A percentile compares a stretch with the other conserved stretches of the same genome.
These are phyloP conservation scores for Halichoeres trimaculatus DNA, from an alignment of 2,113 vertebrate species.

Conservation along the genomic window DNA sequence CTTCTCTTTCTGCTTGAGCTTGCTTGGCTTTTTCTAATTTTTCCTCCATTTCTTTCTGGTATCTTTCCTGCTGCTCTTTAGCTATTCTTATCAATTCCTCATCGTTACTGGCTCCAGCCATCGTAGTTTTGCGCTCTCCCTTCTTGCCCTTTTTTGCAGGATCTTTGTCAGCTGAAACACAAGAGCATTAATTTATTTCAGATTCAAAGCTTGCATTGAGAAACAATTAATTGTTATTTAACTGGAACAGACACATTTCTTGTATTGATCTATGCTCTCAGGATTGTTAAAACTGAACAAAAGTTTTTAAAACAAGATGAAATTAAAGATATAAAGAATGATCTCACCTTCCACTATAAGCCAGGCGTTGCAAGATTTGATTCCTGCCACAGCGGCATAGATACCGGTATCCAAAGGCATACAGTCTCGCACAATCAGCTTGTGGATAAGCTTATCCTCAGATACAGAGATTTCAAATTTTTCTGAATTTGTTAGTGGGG, in stretches of 20 bases:
- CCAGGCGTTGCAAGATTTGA: conserved; percentile 88
- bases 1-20: conserved; percentile 69
- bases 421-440: conserved; percentile 82
- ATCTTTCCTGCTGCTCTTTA: conserved; percentile 76
- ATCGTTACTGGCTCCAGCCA: conserved; percentile 64
- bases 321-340: background rate
- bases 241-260: background rate
- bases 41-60: conserved; percentile 75
- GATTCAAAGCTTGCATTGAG: background rate
- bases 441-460: conserved; percentile 88
- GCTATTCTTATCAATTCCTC: conserved; percentile 76
- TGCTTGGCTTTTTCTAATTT: conserved; percentile 67
- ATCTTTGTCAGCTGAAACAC: conserved; percentile 74
- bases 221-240: conserved; percentile 7
- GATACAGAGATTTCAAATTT: conserved; percentile 83
- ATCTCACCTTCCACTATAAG: conserved; percentile 89
- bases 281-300: background rate
- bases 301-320: background rate
- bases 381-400: conserved; percentile 85
- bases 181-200: background rate
- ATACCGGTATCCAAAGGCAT: conserved; percentile 85
- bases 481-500: conserved; percentile 66
- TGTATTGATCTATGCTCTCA: background rate
- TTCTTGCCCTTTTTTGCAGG: conserved; percentile 73
- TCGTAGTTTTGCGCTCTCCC: conserved; percentile 70